These are phyloP conservation scores for Tineola bisselliella DNA, from an alignment of 2,888 invertebrate species.

Conservation along the genomic window DNA sequence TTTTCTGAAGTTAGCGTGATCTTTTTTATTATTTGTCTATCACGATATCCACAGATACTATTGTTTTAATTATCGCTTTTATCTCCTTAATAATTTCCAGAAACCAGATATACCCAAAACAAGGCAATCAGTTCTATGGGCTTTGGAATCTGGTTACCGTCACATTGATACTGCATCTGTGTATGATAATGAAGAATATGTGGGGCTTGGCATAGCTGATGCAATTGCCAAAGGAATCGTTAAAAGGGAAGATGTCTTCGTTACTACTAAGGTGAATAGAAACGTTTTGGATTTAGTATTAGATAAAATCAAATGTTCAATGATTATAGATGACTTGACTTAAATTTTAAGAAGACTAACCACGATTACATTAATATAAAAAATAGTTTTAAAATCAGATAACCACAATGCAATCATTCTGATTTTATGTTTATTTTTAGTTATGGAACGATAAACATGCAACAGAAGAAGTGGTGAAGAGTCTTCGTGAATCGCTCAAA, in stretches of 20 bases:
- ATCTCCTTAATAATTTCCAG: not conserved
- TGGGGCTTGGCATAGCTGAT: constrained; percentile 38
- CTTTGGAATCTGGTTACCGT: constrained; percentile 56
- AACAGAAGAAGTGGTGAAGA: constrained; percentile 40
- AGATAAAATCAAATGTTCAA: not conserved
- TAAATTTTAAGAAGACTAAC: not conserved
- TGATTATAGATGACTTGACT: not conserved
- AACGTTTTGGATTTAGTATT: no score
- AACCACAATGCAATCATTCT: no score
- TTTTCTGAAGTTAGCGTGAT: not conserved
- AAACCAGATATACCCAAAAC: constrained; percentile 24
- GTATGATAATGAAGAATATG: constrained; percentile 47
- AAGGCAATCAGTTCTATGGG: constrained; percentile 35
- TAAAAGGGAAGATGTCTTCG: constrained; percentile 41
- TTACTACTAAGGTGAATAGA: constrained; percentile 36
- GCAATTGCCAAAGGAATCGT: constrained; percentile 39
- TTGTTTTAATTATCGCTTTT: no score
- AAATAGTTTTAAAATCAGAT: no score
- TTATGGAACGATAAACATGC: constrained; percentile 47
- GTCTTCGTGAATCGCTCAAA: constrained; percentile 37
- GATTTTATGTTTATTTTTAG: constrained; percentile 26
- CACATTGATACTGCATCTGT: constrained; percentile 60
- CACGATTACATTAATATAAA: no score
- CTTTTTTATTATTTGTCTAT: no score
- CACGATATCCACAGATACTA: no score